A percentile compares a stretch with the other conserved stretches of the same genome.
Conservation (phyloP, 2,888 invertebrate species). For the Mechanitis messenoides region DNA sequence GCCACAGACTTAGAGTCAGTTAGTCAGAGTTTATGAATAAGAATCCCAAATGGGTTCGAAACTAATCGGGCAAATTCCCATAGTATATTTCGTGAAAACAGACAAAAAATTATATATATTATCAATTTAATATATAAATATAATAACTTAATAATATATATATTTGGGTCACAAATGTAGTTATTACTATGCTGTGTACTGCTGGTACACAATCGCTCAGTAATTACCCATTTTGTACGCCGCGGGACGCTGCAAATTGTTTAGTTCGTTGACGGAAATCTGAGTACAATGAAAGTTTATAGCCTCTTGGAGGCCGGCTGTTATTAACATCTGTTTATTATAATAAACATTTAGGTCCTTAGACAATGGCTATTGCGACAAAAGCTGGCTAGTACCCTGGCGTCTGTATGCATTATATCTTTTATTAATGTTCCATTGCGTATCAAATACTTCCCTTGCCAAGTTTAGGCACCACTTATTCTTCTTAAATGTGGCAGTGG, state of each 20-base stretch:
- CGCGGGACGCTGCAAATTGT: slow-evolving; percentile 17
- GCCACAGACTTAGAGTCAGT: too few species aligned
- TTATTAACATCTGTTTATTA: slow-evolving; percentile 3
- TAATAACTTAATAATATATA: too few species aligned
- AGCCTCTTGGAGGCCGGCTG: slow-evolving; percentile 3
- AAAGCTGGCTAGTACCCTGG: background rate
- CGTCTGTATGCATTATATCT: background rate
- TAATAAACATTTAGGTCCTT: slow-evolving; percentile 3
- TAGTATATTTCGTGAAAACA: too few species aligned
- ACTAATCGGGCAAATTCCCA: too few species aligned
- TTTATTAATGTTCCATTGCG: background rate
- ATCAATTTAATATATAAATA: too few species aligned
- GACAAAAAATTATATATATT: too few species aligned
- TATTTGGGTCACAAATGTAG: background rate
- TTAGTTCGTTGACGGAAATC: slow-evolving; percentile 18
- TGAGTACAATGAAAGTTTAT: slow-evolving; percentile 14
- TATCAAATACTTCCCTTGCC: too few species aligned
- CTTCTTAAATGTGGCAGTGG: too few species aligned
- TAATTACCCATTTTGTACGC: slow-evolving; percentile 23
- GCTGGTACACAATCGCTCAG: slow-evolving; percentile 22
- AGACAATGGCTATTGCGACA: background rate
- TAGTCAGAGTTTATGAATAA: too few species aligned
- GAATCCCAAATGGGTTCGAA: too few species aligned
- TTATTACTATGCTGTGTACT: slow-evolving; percentile 11
- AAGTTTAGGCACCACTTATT: too few species aligned